Percentiles rank a stretch among this genome's conserved stretches.
These are phyloP conservation scores for Aix galericulata DNA, from an alignment of 2,113 vertebrate genomes.

Conservation along the genomic window DNA sequence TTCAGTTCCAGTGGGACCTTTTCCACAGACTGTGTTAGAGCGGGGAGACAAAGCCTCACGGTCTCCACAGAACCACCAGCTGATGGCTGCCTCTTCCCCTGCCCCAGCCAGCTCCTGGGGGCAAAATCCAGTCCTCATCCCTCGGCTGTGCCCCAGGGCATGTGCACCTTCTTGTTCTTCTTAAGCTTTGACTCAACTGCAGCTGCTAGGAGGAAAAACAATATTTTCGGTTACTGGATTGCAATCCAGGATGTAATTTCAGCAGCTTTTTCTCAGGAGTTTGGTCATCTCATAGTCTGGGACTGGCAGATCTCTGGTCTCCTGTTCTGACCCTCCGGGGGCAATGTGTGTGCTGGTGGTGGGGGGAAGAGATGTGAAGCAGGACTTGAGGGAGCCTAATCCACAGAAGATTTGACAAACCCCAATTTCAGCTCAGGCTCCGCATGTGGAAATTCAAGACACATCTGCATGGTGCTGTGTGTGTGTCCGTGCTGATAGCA, in stretches of 20 bases:
- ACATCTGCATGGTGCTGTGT: background rate
- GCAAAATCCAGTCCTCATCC: background rate
- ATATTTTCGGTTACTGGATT: background rate
- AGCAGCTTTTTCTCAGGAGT: background rate
- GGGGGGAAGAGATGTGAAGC: background rate
- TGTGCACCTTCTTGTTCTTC: background rate
- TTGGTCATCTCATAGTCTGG: background rate
- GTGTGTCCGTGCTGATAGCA: background rate
- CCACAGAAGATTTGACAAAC: background rate
- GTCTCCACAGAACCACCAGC: background rate
- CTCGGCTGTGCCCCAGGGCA: background rate
- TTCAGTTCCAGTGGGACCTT: background rate
- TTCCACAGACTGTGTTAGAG: background rate
- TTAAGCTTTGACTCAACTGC: background rate
- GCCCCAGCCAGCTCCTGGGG: background rate
- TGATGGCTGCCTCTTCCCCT: background rate
- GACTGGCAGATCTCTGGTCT: conserved; percentile 9
- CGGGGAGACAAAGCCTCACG: background rate
- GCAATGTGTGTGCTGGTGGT: background rate
- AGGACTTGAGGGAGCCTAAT: background rate
- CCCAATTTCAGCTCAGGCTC: background rate
- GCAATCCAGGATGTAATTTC: background rate
- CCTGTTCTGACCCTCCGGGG: background rate
- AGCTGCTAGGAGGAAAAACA: background rate
- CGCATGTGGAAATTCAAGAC: background rate